A percentile compares a stretch with the other conserved stretches of the same genome.
Evolutionary conservation across 2,888 invertebrate species (phyloP).

Genomic region (Geophilus truncorum): DNA sequence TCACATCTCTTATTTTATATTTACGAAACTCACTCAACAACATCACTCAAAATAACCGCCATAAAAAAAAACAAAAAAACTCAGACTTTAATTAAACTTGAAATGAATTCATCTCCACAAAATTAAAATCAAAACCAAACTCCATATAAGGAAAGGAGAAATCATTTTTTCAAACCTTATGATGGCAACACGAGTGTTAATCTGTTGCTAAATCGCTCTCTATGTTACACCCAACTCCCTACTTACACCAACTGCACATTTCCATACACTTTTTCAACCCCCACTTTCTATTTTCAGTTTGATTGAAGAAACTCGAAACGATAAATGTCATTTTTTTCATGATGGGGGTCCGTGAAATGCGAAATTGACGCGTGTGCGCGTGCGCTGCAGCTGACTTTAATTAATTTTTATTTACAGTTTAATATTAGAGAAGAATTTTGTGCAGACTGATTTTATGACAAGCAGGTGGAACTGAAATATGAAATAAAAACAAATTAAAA

Average conservation of each 20-base stretch:
- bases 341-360: not conserved
- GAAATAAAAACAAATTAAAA: not conserved
- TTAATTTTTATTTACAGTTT: constrained; percentile 6
- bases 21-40: too few relatives aligned
- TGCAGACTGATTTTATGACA: not conserved
- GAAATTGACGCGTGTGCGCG: not conserved
- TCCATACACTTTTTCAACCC: not conserved
- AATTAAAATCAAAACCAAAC: too few relatives aligned
- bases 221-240: too few relatives aligned
- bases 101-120: too few relatives aligned
- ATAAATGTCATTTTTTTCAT: not conserved
- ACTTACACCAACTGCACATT: too few relatives aligned
- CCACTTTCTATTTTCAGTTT: not conserved
- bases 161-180: too few relatives aligned
- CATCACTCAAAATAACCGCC: too few relatives aligned
- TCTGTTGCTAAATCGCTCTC: not conserved
- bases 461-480: not conserved
- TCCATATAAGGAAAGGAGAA: too few relatives aligned
- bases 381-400: not conserved
- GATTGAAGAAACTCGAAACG: not conserved
- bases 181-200: too few relatives aligned
- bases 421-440: not conserved
- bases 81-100: too few relatives aligned
- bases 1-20: too few relatives aligned
- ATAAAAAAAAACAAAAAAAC: too few relatives aligned